Evolutionary conservation across 2,888 invertebrate species (phyloP).

Genomic region (Lochmaea crataegi): DNA sequence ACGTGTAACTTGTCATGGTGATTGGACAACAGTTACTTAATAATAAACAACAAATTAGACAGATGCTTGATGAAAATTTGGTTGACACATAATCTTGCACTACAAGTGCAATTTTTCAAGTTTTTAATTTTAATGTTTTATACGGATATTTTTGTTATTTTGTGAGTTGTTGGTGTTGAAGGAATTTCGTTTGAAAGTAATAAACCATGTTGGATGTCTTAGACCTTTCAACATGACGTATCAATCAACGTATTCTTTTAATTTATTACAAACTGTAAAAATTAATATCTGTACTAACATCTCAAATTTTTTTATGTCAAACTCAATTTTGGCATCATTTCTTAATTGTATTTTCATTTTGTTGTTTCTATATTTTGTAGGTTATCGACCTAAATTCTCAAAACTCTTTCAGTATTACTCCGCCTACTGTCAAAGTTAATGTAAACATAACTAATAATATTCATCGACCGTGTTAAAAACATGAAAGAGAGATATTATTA

Average conservation of each 20-base stretch:
- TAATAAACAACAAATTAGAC: no score
- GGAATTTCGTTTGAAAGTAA: neutral
- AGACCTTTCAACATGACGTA: neutral
- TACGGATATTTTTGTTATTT: neutral
- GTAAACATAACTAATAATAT: conserved; percentile 15
- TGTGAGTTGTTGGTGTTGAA: neutral
- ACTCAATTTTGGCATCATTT: neutral
- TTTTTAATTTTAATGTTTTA: neutral
- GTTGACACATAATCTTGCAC: no score
- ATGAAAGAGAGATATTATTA: conserved; percentile 13
- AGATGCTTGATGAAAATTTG: no score
- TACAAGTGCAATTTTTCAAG: no score
- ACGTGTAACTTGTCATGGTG: no score
- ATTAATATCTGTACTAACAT: neutral
- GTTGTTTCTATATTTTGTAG: conserved; percentile 8
- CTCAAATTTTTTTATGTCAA: no score
- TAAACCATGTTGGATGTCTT: neutral
- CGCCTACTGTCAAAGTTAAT: conserved; percentile 16
- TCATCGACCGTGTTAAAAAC: conserved; percentile 14
- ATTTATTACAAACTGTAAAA: neutral
- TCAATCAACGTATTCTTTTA: neutral
- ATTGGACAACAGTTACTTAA: no score
- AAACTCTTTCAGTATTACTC: conserved; percentile 17
- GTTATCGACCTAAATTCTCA: conserved; percentile 27
- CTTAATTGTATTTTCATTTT: neutral